Evolutionary conservation across 2,797 vertebrate species (phyloP), one percentile per base, ranked within the genome.

Genomic region (Rhynchotus rufescens): DNA sequence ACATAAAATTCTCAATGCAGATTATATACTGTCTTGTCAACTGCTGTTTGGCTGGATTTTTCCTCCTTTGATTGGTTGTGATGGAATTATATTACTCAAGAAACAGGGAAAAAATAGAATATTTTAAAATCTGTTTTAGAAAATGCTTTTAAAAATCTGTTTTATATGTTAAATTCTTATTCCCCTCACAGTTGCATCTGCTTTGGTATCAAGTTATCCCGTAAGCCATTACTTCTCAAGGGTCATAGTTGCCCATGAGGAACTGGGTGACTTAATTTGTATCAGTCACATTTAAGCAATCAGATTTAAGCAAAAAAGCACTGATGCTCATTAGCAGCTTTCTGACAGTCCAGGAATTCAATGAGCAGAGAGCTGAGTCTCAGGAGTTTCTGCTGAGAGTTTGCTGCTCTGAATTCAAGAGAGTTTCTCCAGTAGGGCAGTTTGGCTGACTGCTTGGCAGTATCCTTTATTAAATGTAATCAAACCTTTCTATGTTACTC

Each of bases 1-100:
- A 42, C 49, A 88, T 81, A 66, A 68, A 34, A 78, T 88, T 92
- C 86, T 60, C 86, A 86, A 90, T 86, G 81, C 80, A 92, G 80
- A 84, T 96, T 92, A 84, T 82, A 86, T 7, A 12, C 90, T 91
- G 54, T 52, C 75, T 84, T 94, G 80, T 72, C 89, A 95, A 12
- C 72, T 92, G 36, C 49, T 65, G 47, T 62, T 89, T 91, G 65
- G 76, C 66, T 82, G 51, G 64, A 56, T 42, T 92, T 92, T 82
- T 86, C 69, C 49, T 84, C 8, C 0, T 71, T 38, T 74, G 12
- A 81, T 88, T 75, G 67, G 30, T 81, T 76, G 85, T 49, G 32
- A 34, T 86, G 38, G 72, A 79, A 86, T 74, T 34, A 49, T 45
- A 88, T 45, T 89, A 71, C 67, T 82, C 1, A 16, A 91, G 68